These are phyloP conservation scores for Formica selysi DNA, from an alignment of 1,140 invertebrate genomes.

Conservation along the genomic window DNA sequence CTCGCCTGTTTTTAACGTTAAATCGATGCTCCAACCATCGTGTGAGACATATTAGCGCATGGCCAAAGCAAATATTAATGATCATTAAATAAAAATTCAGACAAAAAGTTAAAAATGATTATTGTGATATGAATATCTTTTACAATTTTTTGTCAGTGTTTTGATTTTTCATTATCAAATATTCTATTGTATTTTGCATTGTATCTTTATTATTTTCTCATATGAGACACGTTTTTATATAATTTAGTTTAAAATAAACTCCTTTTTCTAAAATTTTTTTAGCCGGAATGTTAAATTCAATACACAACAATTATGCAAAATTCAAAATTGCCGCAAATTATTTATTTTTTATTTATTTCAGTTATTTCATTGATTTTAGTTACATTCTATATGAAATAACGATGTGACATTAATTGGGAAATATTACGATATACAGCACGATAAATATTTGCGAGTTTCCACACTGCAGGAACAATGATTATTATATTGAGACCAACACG, in stretches of 20 bases:
- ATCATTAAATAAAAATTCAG: background rate
- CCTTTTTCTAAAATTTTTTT: too few species aligned
- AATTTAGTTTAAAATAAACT: background rate
- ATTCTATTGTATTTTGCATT: background rate
- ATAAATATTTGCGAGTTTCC: constrained; percentile 21
- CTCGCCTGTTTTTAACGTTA: constrained; percentile 54
- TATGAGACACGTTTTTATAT: background rate
- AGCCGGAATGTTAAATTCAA: background rate
- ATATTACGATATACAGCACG: background rate
- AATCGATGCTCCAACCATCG: constrained; percentile 14
- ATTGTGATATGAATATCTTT: background rate
- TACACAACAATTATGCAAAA: background rate
- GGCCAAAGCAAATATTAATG: background rate
- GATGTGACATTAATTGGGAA: background rate
- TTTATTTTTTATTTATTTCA: background rate
- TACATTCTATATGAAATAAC: background rate
- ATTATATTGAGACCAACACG: constrained; percentile 17
- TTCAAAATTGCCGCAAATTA: background rate
- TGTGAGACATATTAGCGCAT: background rate
- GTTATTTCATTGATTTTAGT: background rate
- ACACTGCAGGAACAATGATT: background rate
- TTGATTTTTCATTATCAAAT: background rate
- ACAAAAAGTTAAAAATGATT: background rate
- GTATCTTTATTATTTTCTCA: background rate
- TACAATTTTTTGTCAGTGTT: background rate